Conservation (phyloP, 1,140 invertebrate species). For the Tetranychus urticae region DNA sequence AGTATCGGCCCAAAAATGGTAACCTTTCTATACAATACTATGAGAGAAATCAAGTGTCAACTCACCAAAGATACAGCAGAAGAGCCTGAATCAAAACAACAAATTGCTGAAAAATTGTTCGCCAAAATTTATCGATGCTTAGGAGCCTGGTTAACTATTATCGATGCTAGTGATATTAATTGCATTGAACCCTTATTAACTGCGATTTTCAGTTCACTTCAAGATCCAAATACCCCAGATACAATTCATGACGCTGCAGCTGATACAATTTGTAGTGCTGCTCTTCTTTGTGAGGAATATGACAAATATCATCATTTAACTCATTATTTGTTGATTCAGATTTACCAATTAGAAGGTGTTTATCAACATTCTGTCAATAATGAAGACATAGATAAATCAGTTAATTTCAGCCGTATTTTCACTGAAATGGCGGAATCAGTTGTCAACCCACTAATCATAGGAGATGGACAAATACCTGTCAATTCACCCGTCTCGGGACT, state of each 20-base stretch:
- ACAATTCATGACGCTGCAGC: constrained; percentile 8
- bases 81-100: background rate
- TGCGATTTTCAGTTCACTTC: constrained; percentile 3
- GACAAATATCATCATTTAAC: constrained; percentile 41
- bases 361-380: constrained; percentile 74
- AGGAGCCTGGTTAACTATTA: constrained; percentile 7
- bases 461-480: background rate
- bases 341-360: constrained; percentile 51
- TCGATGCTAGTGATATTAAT: background rate
- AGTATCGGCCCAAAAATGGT: constrained; percentile 23
- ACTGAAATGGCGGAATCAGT: constrained; percentile 80
- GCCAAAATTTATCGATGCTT: constrained; percentile 7
- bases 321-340: constrained; percentile 49
- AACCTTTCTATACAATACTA: background rate
- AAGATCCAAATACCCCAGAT: constrained; percentile 6
- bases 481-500: constrained; percentile 28
- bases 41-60: background rate
- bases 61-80: background rate
- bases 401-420: constrained; percentile 83
- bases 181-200: constrained; percentile 2
- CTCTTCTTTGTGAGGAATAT: constrained; percentile 28
- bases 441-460: constrained; percentile 47
- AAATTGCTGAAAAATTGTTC: constrained; percentile 3
- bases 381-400: constrained; percentile 60
- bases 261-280: constrained; percentile 6